Base-by-base conservation (phyloP, 2,797 vertebrate species). In the Lutjanus argentimaculatus region DNA sequence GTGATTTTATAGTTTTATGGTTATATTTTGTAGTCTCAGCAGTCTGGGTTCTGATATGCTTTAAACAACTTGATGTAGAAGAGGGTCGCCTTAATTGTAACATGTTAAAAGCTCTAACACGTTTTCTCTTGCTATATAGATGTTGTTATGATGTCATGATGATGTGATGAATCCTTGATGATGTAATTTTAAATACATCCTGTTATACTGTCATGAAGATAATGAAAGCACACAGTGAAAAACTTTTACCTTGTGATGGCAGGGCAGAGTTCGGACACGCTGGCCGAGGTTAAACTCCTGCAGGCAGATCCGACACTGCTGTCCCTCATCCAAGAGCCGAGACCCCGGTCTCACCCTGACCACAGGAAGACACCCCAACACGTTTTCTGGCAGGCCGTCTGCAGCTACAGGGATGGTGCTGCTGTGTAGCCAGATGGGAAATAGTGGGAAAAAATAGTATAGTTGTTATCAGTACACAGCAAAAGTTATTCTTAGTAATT, bases 281-380 rank as follows among this genome's bases (percentile, higher is more conserved):
- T 97, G 94, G 22, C 93, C 93, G 63, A 82, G 51, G 42, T 1
- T 30, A 61, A 97, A 97, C 8, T 79, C 80, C 84, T 92, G 94
- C 87, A 97, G 82, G 84, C 96, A 97, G 69, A 96, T 84, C 30
- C 95, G 94, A 76, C 95, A 95, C 72, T 96, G 96, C 71, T 88
- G 86, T 7, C 96, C 96, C 0, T 85, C 91, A 49, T 89, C 88
- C 78, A 96, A 89, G 52, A 96, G 93, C 53, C 72, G 88, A 82
- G 94, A 96, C 3, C 85, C 84, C 25, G 78, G 85, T 11, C 91
- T 93, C 72, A 96, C 86, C 46, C 73, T 67, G 45, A 89, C 48
- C 1, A 75, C 16, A 5, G 92, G 92, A 48, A 97, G 71, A 57
- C 81, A 77, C 55, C 75, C 91, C 13, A 96, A 67, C 30, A 88